A percentile compares a stretch with the other conserved stretches of the same genome.
phyloP scores from a whole-genome alignment of 1,140 invertebrate species.

The Drosophila ercepeae region DNA sequence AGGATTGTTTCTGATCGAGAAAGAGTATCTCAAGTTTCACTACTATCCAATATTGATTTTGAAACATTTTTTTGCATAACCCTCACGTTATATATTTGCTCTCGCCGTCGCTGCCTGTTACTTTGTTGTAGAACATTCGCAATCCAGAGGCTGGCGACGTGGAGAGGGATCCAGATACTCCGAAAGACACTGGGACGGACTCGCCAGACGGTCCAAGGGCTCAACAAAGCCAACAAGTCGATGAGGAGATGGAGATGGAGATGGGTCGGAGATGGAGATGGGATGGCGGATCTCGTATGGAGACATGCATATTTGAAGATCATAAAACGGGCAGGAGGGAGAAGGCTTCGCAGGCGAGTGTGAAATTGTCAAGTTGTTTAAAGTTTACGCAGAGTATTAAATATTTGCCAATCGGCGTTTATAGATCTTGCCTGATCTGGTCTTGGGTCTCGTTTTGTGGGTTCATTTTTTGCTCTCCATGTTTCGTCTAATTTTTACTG shows the following conservation, averaged over 20 bases:
- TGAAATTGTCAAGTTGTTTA: conserved; percentile 82
- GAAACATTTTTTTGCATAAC: conserved; percentile 35
- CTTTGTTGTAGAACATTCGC: conserved; percentile 76
- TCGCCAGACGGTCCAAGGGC: conserved; percentile 52
- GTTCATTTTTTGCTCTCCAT: conserved; percentile 23
- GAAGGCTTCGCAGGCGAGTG: conserved; percentile 71
- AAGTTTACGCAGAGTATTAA: conserved; percentile 82
- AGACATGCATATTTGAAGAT: conserved; percentile 72
- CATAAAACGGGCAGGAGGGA: conserved; percentile 66
- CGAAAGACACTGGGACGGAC: conserved; percentile 13
- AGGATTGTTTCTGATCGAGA: too few relatives aligned
- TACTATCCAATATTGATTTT: conserved; percentile 13
- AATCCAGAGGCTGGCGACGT: conserved; percentile 22
- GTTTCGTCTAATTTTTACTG: conserved; percentile 59
- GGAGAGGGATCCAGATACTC: conserved; percentile 34
- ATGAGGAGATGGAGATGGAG: conserved; percentile 40
- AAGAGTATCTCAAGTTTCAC: conserved; percentile 18
- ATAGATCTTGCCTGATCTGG: conserved; percentile 70
- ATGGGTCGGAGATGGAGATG: conserved; percentile 4
- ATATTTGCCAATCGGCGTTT: conserved; percentile 82
- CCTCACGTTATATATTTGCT: conserved; percentile 35
- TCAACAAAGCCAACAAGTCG: conserved; percentile 78
- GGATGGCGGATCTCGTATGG: conserved; percentile 15
- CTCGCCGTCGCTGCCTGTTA: conserved; percentile 56
- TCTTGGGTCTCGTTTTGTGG: conserved; percentile 14